A percentile compares a stretch with the other conserved stretches of the same genome.
Conservation (phyloP, 2,797 vertebrate genomes). For the Coracias cyanogaster region DNA sequence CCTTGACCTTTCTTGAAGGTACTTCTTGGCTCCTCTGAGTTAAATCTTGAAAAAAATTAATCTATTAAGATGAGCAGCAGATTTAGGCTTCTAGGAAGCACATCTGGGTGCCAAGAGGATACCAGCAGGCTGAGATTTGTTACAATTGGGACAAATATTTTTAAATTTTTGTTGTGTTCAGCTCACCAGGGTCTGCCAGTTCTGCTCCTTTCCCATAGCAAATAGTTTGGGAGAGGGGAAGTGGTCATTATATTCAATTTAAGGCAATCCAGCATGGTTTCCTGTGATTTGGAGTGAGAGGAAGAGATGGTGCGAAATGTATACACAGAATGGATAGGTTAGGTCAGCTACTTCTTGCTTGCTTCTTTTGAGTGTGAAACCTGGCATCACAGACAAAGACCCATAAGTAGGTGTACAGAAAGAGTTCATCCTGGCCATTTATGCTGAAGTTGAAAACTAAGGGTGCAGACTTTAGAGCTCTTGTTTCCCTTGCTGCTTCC, state of each 20-base stretch:
- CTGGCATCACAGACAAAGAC: not conserved
- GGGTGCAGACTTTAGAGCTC: not conserved
- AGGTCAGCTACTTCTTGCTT: not conserved
- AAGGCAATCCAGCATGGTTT: not conserved
- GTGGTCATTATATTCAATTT: not conserved
- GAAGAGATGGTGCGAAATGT: not conserved
- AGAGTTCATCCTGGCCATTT: not conserved
- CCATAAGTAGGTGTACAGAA: not conserved
- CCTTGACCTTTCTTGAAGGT: not conserved
- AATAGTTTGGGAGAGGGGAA: not conserved
- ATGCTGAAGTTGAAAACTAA: not conserved
- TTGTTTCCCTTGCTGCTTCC: not conserved
- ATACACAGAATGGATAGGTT: not conserved
- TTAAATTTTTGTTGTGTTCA: not conserved
- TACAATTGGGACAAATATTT: not conserved
- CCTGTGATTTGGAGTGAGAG: not conserved
- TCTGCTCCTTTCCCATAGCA: not conserved
- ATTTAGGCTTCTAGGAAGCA: not conserved
- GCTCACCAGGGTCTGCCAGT: not conserved
- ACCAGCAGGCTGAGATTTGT: not conserved
- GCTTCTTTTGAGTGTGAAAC: not conserved
- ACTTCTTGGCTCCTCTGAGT: not conserved
- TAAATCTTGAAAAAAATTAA: not conserved
- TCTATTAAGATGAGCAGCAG: not conserved
- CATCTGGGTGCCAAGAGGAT: not conserved